These are phyloP conservation scores for Nomada fabriciana DNA, from an alignment of 2,888 invertebrate species.

Conservation along the genomic window DNA sequence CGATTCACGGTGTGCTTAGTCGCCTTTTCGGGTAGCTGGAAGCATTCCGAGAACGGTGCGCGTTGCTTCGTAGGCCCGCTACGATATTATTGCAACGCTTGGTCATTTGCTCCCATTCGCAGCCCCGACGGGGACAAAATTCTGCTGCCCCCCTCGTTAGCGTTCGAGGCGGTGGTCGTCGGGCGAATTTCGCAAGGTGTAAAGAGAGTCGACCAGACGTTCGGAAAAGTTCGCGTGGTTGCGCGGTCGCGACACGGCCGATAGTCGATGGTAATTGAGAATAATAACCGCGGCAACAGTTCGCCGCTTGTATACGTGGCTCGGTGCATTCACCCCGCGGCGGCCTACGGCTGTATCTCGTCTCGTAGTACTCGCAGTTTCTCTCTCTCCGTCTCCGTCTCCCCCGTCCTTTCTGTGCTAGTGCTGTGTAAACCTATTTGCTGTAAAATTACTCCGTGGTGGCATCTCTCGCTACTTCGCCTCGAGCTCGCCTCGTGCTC, in stretches of 20 bases:
- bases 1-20: slow-evolving; percentile 55
- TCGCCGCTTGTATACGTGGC: slow-evolving; percentile 42
- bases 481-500: slow-evolving; percentile 64
- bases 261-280: slow-evolving; percentile 74
- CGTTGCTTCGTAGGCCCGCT: slow-evolving; percentile 64
- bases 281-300: slow-evolving; percentile 66
- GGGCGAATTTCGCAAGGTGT: not conserved
- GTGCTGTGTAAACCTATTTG: slow-evolving; percentile 74
- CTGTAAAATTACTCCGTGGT: slow-evolving; percentile 73
- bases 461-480: slow-evolving; percentile 72
- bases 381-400: slow-evolving; percentile 28
- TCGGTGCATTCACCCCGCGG: slow-evolving; percentile 69
- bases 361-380: slow-evolving; percentile 48
- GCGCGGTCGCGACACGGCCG: slow-evolving; percentile 60
- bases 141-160: not conserved
- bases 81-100: slow-evolving; percentile 50
- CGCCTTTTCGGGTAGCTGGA: slow-evolving; percentile 60
- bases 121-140: not conserved
- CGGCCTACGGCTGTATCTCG: slow-evolving; percentile 56
- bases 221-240: slow-evolving; percentile 40
- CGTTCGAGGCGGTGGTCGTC: no score
- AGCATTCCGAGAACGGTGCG: slow-evolving; percentile 75
- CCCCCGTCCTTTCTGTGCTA: slow-evolving; percentile 38
- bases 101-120: slow-evolving; percentile 67
- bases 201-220: slow-evolving; percentile 39